Conservation (phyloP, 2,797 vertebrate genomes). For the Acipenser transmontanus region DNA sequence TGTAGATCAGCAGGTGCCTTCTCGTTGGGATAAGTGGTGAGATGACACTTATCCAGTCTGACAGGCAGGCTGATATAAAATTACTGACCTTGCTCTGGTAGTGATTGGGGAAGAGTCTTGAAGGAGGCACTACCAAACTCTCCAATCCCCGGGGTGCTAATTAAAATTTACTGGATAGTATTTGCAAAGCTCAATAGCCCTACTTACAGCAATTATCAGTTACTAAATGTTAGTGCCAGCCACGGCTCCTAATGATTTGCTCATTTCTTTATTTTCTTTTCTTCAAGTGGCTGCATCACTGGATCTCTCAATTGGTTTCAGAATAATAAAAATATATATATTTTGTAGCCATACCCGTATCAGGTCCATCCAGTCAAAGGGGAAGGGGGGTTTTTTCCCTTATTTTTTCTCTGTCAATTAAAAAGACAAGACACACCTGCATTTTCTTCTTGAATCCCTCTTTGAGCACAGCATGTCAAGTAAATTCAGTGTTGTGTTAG, state of each 20-base stretch:
- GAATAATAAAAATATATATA: slow-evolving; percentile 14
- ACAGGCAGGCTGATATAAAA: slow-evolving; percentile 66
- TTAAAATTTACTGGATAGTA: slow-evolving; percentile 70
- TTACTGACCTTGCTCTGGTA: slow-evolving; percentile 55
- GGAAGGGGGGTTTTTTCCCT: background rate
- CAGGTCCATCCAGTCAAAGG: slow-evolving; percentile 23
- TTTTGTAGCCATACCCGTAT: slow-evolving; percentile 24
- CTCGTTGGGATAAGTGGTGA: slow-evolving; percentile 49
- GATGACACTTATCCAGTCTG: slow-evolving; percentile 61
- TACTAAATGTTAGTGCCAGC: slow-evolving; percentile 55
- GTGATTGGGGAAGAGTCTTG: slow-evolving; percentile 41
- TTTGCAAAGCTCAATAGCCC: slow-evolving; percentile 61
- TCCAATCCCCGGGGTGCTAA: slow-evolving; percentile 60
- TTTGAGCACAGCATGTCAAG: slow-evolving; percentile 12
- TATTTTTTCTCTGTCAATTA: slow-evolving; percentile 4
- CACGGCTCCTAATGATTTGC: slow-evolving; percentile 45
- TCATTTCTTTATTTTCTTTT: slow-evolving; percentile 28
- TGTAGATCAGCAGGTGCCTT: slow-evolving; percentile 58
- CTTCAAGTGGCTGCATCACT: slow-evolving; percentile 32
- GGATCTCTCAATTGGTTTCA: slow-evolving; percentile 34
- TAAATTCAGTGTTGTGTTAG: slow-evolving; percentile 2
- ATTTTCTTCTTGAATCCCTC: slow-evolving; percentile 21
- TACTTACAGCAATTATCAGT: slow-evolving; percentile 63
- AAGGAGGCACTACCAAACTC: slow-evolving; percentile 48
- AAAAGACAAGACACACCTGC: slow-evolving; percentile 21